These are phyloP conservation scores for Maccullochella peelii DNA, from an alignment of 2,113 vertebrate species.

Conservation along the genomic window DNA sequence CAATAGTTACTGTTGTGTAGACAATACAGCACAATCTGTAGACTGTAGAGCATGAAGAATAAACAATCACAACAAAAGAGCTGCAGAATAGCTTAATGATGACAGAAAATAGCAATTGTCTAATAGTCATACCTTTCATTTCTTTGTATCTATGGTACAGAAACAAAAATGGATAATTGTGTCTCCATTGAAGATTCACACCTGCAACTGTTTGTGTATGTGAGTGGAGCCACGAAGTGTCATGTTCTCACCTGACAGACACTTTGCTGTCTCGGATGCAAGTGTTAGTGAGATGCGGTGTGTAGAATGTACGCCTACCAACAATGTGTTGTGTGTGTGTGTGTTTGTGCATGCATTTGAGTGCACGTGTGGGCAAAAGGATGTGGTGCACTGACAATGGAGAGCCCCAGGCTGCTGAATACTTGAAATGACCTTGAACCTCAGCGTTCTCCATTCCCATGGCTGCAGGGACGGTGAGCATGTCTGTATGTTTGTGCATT, in stretches of 20 bases:
- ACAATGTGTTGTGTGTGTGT: constrained; percentile 50
- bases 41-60: neutral
- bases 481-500: constrained; percentile 57
- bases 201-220: constrained; percentile 48
- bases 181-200: constrained; percentile 46
- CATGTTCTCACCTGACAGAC: constrained; percentile 71
- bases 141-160: constrained; percentile 15
- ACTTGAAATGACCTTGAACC: constrained; percentile 83
- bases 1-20: constrained; percentile 18
- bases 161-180: constrained; percentile 51
- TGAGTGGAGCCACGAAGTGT: constrained; percentile 54
- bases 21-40: constrained; percentile 3
- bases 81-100: constrained; percentile 18
- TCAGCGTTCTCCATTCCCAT: constrained; percentile 78
- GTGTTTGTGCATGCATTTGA: constrained; percentile 34
- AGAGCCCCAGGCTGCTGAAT: constrained; percentile 77
- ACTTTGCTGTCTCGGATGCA: constrained; percentile 49
- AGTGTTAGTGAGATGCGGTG: constrained; percentile 46
- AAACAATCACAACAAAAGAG: constrained; percentile 3
- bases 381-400: constrained; percentile 74
- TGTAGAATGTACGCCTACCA: constrained; percentile 36
- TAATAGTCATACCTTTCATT: constrained; percentile 2
- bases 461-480: constrained; percentile 73
- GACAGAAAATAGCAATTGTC: constrained; percentile 22
- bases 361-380: constrained; percentile 68